Conservation (phyloP, 2,113 vertebrate species). For the Haemorhous mexicanus region DNA sequence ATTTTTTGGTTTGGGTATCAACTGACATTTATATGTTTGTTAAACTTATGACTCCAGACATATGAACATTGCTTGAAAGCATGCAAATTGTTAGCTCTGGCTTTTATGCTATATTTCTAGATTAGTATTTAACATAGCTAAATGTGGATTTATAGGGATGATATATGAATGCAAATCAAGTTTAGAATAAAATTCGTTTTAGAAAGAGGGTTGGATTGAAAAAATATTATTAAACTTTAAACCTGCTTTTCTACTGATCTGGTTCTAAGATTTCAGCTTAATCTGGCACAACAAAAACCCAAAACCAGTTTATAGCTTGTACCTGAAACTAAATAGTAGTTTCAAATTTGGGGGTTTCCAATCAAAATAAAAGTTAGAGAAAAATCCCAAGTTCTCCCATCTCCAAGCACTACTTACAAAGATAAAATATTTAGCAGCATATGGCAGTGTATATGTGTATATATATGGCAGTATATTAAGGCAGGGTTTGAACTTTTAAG, state of each 20-base stretch:
- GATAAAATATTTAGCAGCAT: neutral
- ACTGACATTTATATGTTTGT: constrained; percentile 24
- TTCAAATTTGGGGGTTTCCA: neutral
- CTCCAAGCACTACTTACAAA: neutral
- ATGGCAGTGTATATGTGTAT: neutral
- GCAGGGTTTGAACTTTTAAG: constrained; percentile 14
- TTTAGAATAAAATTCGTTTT: constrained; percentile 8
- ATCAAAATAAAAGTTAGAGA: neutral
- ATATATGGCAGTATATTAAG: neutral
- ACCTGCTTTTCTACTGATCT: neutral
- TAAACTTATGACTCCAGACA: neutral
- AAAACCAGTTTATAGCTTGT: neutral
- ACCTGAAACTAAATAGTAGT: neutral
- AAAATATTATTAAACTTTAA: neutral
- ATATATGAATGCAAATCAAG: neutral
- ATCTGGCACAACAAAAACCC: neutral
- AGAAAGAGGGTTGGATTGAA: neutral
- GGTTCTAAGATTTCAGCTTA: neutral
- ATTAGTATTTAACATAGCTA: neutral
- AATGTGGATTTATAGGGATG: neutral
- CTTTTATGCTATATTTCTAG: constrained; percentile 16
- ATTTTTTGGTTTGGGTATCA: neutral
- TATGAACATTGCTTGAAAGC: constrained; percentile 27
- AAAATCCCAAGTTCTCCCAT: neutral
- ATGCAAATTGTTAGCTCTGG: neutral